These are phyloP conservation scores for Laspeyria flexula DNA, from an alignment of 2,888 invertebrate genomes.

Conservation along the genomic window DNA sequence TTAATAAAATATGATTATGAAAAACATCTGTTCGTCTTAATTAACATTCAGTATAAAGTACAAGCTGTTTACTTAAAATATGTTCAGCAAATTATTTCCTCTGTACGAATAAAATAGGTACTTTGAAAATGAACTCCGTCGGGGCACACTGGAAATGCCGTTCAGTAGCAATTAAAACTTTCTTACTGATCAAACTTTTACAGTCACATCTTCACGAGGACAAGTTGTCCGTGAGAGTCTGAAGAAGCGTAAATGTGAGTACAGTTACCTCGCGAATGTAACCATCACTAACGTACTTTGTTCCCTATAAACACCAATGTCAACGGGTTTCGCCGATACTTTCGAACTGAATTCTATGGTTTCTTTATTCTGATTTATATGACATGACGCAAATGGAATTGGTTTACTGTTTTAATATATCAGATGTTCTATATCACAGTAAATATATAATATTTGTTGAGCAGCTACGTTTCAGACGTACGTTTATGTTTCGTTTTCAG, in stretches of 20 bases:
- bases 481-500: no score
- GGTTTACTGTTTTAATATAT: not conserved
- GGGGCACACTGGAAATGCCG: conserved; percentile 64
- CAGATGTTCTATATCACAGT: no score
- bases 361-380: not conserved
- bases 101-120: conserved; percentile 59
- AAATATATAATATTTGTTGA: no score
- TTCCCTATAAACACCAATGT: conserved; percentile 11
- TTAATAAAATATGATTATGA: not conserved
- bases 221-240: conserved; percentile 59
- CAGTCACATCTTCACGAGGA: conserved; percentile 69
- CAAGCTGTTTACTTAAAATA: conserved; percentile 37
- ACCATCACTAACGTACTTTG: conserved; percentile 49
- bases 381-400: not conserved
- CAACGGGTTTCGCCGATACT: conserved; percentile 3
- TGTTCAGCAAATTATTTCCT: conserved; percentile 53
- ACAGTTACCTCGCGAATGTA: conserved; percentile 52
- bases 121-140: conserved; percentile 60
- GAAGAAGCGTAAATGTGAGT: conserved; percentile 59
- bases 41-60: conserved; percentile 7
- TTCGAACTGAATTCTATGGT: not conserved
- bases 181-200: conserved; percentile 77
- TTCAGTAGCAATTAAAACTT: conserved; percentile 83
- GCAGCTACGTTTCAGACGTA: no score
- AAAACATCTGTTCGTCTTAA: conserved; percentile 11